phyloP scores from a whole-genome alignment of 2,113 vertebrate genomes.

The Nettapus auritus region DNA sequence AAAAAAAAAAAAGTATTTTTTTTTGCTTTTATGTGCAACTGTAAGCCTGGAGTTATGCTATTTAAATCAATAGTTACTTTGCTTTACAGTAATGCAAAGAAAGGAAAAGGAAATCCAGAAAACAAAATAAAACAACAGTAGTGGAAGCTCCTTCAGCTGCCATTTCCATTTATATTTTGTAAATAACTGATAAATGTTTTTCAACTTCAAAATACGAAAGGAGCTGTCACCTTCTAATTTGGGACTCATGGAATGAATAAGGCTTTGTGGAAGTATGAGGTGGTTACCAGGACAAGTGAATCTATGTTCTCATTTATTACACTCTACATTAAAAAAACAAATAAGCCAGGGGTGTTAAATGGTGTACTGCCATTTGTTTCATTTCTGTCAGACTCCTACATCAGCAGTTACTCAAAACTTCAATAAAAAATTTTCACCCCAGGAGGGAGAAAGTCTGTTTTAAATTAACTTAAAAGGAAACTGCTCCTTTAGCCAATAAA shows the following conservation, averaged over 20 bases:
- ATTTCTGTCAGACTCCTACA: neutral
- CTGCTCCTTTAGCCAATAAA: neutral
- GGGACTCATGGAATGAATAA: neutral
- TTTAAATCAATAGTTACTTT: neutral
- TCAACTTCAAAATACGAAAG: neutral
- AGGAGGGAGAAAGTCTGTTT: neutral
- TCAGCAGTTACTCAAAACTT: conserved; percentile 11
- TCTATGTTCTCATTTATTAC: neutral
- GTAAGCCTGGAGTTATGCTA: neutral
- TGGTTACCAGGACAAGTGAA: neutral
- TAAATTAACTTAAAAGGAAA: conserved; percentile 44
- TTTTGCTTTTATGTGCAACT: neutral
- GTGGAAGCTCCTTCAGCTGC: neutral
- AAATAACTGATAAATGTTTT: neutral
- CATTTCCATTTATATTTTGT: neutral
- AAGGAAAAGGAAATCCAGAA: neutral
- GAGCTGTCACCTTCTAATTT: neutral
- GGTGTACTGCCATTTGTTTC: conserved; percentile 5
- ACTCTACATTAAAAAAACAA: neutral
- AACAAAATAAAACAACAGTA: neutral
- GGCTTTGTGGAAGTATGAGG: neutral
- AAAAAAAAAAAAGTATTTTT: neutral
- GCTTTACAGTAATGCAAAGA: neutral
- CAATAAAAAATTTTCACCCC: neutral
- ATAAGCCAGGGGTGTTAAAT: conserved; percentile 1